phyloP scores from a whole-genome alignment of 2,888 invertebrate genomes.

The Heterodera filipjevi region DNA sequence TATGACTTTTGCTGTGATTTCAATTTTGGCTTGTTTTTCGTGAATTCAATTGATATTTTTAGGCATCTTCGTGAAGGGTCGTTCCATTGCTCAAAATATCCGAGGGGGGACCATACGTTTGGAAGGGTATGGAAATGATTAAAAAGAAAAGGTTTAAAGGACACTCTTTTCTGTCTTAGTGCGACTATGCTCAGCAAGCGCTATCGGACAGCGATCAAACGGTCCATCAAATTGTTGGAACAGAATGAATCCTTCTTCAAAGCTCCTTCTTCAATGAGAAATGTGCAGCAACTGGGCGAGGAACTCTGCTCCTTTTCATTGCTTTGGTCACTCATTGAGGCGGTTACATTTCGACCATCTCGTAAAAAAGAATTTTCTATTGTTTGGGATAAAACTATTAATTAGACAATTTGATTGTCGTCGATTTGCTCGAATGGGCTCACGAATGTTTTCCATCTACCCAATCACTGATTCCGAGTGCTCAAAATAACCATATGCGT shows the following conservation, averaged over 20 bases:
- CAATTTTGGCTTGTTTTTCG: background rate
- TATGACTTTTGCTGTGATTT: conserved; percentile 31
- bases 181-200: conserved; percentile 33
- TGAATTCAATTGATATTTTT: background rate
- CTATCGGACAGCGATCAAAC: conserved; percentile 33
- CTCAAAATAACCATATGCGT: background rate
- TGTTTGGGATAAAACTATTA: background rate
- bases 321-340: conserved; percentile 39
- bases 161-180: background rate
- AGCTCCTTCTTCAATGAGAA: background rate
- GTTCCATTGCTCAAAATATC: conserved; percentile 24
- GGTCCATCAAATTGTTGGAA: conserved; percentile 29
- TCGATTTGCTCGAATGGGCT: conserved; percentile 40
- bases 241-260: conserved; percentile 14
- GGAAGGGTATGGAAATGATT: conserved; percentile 8
- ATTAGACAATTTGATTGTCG: conserved; percentile 35
- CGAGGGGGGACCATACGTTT: conserved; percentile 20
- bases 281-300: conserved; percentile 29
- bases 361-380: background rate
- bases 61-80: conserved; percentile 30
- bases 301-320: conserved; percentile 35
- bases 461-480: conserved; percentile 23
- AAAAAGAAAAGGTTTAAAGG: background rate
- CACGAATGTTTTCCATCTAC: conserved; percentile 35
- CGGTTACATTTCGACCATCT: conserved; percentile 38